Evolutionary conservation across 1,140 invertebrate species (phyloP).

Genomic region (Euschistus heros): DNA sequence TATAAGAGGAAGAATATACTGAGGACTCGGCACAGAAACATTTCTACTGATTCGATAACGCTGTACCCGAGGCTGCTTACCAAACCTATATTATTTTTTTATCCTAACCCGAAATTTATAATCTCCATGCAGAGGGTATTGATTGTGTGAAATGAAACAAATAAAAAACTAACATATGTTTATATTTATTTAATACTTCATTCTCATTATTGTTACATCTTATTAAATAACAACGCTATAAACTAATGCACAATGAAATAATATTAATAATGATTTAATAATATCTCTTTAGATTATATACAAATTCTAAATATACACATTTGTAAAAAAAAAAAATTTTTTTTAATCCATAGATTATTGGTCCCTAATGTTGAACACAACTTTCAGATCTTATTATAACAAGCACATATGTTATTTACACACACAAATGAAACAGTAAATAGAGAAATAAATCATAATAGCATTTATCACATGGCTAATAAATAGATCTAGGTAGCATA

Average conservation of each 20-base stretch:
- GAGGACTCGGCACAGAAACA: neutral
- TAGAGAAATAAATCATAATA: neutral
- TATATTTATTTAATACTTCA: constrained; percentile 7
- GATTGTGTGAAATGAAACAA: neutral
- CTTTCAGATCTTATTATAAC: neutral
- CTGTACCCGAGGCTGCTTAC: constrained; percentile 1
- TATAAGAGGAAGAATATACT: neutral
- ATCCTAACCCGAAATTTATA: neutral
- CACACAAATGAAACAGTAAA: neutral
- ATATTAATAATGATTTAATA: neutral
- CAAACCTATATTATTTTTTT: neutral
- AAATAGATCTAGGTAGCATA: neutral
- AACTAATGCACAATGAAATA: constrained; percentile 1
- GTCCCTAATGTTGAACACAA: constrained; percentile 12
- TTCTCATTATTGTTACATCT: constrained; percentile 10
- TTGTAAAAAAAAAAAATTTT: neutral
- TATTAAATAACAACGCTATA: constrained; percentile 2
- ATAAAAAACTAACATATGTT: constrained; percentile 7
- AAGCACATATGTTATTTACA: constrained; percentile 12
- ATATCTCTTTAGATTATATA: constrained; percentile 6
- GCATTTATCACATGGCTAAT: constrained; percentile 2
- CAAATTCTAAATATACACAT: constrained; percentile 14
- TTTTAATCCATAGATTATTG: neutral
- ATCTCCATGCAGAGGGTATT: neutral
- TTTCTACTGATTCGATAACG: neutral